These are phyloP conservation scores for Triplophysa dalaica DNA, from an alignment of 2,113 vertebrate genomes.

Conservation along the genomic window DNA sequence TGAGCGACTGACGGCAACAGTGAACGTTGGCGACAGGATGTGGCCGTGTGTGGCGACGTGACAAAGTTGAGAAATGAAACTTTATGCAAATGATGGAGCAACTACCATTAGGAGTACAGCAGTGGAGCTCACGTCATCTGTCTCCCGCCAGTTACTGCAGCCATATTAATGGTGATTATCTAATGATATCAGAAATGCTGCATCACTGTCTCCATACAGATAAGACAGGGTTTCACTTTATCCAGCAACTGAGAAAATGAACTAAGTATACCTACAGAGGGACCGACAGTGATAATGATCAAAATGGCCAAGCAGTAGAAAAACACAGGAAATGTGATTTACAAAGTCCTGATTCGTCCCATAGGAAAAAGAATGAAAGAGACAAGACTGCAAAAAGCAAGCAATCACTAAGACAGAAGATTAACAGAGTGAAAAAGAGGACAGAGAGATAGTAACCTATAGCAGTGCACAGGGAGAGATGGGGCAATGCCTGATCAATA, in stretches of 20 bases:
- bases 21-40: no score
- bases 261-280: slow-evolving; percentile 26
- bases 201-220: slow-evolving; percentile 27
- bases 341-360: slow-evolving; percentile 19
- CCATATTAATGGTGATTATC: slow-evolving; percentile 3
- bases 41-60: no score
- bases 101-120: no score
- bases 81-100: no score
- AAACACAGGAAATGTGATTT: slow-evolving; percentile 17
- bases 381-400: slow-evolving; percentile 19
- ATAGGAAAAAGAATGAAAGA: slow-evolving; percentile 6
- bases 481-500: slow-evolving; percentile 46
- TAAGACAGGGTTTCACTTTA: slow-evolving; percentile 23
- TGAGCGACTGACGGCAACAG: no score
- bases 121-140: no score
- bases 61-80: no score
- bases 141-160: not conserved
- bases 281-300: slow-evolving; percentile 20
- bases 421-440: not conserved
- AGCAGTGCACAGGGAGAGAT: slow-evolving; percentile 16
- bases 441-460: slow-evolving; percentile 20
- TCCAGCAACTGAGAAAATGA: slow-evolving; percentile 23
- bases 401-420: not conserved
- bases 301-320: slow-evolving; percentile 21
- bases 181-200: not conserved